Percentiles rank a stretch among this genome's conserved stretches.
Evolutionary conservation across 2,113 vertebrate genomes (phyloP).

Genomic region (Struthio camelus): DNA sequence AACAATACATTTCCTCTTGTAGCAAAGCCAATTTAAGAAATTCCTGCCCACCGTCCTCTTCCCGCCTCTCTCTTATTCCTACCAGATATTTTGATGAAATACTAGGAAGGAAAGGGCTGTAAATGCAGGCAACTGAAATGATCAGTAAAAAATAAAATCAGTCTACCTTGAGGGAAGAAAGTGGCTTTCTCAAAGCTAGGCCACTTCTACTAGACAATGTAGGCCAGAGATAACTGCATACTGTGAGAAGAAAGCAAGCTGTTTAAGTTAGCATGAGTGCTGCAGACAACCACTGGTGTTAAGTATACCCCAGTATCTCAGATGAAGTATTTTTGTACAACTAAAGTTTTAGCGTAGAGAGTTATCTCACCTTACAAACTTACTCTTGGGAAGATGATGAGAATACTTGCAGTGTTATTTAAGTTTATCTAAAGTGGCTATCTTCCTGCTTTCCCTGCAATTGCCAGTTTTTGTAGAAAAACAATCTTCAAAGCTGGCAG

Average conservation of each 20-base stretch:
- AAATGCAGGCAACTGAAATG: background rate
- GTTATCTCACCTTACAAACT: background rate
- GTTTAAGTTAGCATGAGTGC: background rate
- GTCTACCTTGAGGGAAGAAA: background rate
- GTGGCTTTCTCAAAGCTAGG: background rate
- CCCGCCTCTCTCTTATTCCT: background rate
- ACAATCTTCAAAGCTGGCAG: background rate
- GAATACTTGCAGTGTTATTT: background rate
- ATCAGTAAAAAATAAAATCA: background rate
- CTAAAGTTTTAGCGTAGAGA: background rate
- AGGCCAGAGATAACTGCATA: background rate
- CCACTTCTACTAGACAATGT: background rate
- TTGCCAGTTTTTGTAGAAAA: background rate
- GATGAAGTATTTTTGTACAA: background rate
- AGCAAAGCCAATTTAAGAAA: background rate
- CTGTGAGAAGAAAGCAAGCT: background rate
- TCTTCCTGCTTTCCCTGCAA: background rate
- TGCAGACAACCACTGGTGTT: background rate
- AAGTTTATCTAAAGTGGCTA: background rate
- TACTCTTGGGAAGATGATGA: background rate
- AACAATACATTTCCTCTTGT: background rate
- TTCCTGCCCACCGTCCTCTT: background rate
- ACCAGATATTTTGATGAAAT: background rate
- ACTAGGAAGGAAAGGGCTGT: background rate
- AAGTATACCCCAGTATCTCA: background rate